phyloP scores from a whole-genome alignment of 2,113 vertebrate species.

The Glaucidium brasilianum region DNA sequence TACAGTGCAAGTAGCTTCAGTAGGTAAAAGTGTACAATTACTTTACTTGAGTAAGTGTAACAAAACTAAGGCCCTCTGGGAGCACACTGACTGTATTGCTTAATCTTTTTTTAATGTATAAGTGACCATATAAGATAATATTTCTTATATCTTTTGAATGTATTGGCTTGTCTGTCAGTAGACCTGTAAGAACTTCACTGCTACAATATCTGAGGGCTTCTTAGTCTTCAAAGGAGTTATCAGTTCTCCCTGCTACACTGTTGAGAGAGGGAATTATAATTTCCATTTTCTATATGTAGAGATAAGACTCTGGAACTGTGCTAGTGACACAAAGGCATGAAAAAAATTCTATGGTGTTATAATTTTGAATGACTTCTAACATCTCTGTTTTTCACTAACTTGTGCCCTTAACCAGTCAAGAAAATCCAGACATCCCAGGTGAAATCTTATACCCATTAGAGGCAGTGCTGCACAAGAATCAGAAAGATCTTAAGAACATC shows the following conservation, averaged over 20 bases:
- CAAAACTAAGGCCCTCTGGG: not conserved
- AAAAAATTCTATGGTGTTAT: not conserved
- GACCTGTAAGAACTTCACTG: not conserved
- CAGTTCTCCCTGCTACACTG: not conserved
- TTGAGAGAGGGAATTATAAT: not conserved
- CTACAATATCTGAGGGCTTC: not conserved
- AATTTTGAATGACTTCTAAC: not conserved
- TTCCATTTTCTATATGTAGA: not conserved
- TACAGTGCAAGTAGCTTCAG: not conserved
- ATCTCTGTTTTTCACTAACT: not conserved
- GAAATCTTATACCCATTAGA: not conserved
- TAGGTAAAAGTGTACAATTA: not conserved
- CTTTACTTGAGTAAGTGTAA: not conserved
- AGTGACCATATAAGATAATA: not conserved
- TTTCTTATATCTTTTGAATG: not conserved
- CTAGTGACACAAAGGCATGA: not conserved
- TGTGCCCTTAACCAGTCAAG: not conserved
- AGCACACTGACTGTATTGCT: not conserved
- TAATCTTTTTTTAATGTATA: not conserved
- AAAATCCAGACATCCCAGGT: not conserved
- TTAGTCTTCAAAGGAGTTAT: not conserved
- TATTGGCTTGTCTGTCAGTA: not conserved
- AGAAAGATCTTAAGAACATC: not conserved
- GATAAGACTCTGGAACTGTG: not conserved
- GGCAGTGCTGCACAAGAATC: not conserved